Base-by-base conservation (phyloP, 1,140 invertebrate genomes). In the Camponotus pennsylvanicus region DNA sequence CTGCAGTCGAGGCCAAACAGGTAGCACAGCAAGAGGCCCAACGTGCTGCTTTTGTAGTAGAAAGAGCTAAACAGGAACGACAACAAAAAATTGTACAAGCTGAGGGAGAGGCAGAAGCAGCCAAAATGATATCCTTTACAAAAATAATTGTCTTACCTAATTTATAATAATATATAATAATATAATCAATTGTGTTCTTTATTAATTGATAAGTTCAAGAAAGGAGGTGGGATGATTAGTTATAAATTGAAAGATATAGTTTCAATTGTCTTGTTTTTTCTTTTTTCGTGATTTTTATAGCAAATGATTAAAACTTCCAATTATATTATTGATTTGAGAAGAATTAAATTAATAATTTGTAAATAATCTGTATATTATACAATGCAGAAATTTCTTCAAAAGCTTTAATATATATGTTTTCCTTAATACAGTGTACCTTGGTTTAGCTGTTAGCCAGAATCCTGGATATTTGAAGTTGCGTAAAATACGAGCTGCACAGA, bases 1-100 rank as follows among this genome's bases (percentile, higher is more conserved):
- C 99, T 67, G 99, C 99, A 82, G 99, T 99, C 92, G 99, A 99
- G 96, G 97, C 99, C 9, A 99, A 99, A 95, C 99, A 99, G 95
- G 99, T 99, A 21, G 99, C 99, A 18, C 99, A 99, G 94, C 99
- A 99, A 96, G 99, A 99, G 95, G 99, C 99, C 15, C 99, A 99
- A 95, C 95, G 99, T 91, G 99, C 99, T 59, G 98, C 99, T 82
- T 99, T 99, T 95, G 97, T 99, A 37, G 99, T 99, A 1, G 99
- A 99, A 96, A 97, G 98, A 92, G 99, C 99, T 15, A 99, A 98
- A 92, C 99, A 99, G 94, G 99, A 99, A 94, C 97, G 97, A 93
- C 99, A 99, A 95, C 99, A 99, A 95, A 99, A 99, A 94, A 99
- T 99, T 95, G 99, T 99, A 2, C 99, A 99, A 95, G 99, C 99